Base-by-base conservation (phyloP, 2,113 vertebrate genomes). In the Clarias gariepinus region DNA sequence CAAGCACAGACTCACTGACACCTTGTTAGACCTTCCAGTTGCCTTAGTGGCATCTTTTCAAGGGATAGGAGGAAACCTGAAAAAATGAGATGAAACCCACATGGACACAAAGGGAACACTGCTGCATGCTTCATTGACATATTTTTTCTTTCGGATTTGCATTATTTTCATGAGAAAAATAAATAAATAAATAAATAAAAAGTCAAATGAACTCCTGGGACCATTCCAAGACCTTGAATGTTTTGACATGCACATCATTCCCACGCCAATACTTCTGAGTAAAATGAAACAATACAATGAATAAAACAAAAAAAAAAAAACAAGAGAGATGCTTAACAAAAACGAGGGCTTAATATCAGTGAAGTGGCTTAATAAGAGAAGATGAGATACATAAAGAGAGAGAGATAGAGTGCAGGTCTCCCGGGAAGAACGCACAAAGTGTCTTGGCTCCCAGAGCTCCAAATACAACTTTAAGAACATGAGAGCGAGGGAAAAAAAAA, bases 381-480 rank as follows among this genome's bases (percentile, higher is more conserved):
- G 13, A 85, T 19, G n/a, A 10, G 57, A 73, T 41, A 41, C 8
- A 41, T 2, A 58, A 61, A 58, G 11, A 69, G 28, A 58, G 19
- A 69, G 28, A 47, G 25, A 82, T 28, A 15, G 25, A 41, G 16
- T 61, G 91, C 90, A 88, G 87, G 69, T 92, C 87, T 91, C 60
- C 81, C 3, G 83, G 91, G 89, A 91, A 92, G 92, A 91, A 7
- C 92, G 89, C 92, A 92, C 21, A 86, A 94, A 94, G 92, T 87
- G 92, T 93, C 90, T 92, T 86, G 90, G 92, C 92, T 92, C 90
- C 91, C 87, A 85, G 91, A 93, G 93, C 84, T 87, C 77, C 92
- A 93, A 94, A 94, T 93, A 92, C 91, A 91, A 93, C 91, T 93
- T 1, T 1, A 33, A 47, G 87, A 94, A 90, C 88, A 82, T 60